phyloP scores from a whole-genome alignment of 37 sponge, comb jelly and placozoan species.

The Mnemiopsis leidyi region DNA sequence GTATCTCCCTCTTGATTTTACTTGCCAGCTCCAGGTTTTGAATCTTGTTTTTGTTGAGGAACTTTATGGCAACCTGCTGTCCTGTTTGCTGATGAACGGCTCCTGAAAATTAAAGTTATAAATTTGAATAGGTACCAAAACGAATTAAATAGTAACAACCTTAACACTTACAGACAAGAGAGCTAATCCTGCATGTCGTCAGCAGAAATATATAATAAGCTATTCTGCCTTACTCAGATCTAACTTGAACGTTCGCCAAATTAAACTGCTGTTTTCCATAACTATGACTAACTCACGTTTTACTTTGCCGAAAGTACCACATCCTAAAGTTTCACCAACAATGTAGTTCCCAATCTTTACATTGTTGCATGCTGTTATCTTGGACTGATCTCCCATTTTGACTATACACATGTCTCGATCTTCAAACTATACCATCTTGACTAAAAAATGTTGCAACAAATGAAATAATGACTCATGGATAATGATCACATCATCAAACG shows the following conservation, averaged over 20 bases:
- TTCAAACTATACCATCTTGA: neutral
- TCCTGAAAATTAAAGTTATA: neutral
- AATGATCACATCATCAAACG: too few relatives aligned
- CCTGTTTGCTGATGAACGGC: conserved; percentile 87
- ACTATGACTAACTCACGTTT: conserved; percentile 68
- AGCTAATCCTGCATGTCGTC: too few relatives aligned
- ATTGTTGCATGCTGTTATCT: neutral
- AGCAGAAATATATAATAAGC: too few relatives aligned
- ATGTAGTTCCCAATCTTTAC: conserved; percentile 74
- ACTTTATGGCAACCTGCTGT: conserved; percentile 95
- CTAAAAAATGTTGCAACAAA: too few relatives aligned
- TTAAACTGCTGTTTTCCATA: too few relatives aligned
- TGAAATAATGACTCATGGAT: too few relatives aligned
- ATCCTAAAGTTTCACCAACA: conserved; percentile 78
- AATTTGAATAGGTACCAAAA: too few relatives aligned
- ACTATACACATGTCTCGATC: conserved; percentile 30
- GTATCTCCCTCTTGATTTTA: conserved; percentile 80
- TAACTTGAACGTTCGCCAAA: neutral
- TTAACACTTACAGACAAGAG: too few relatives aligned
- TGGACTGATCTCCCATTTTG: neutral
- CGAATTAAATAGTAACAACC: too few relatives aligned
- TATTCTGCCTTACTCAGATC: neutral
- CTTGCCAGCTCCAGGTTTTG: conserved; percentile 70
- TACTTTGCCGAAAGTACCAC: conserved; percentile 69
- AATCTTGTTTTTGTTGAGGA: conserved; percentile 86